Evolutionary conservation across 2,888 invertebrate genomes (phyloP).

Genomic region (Copidosoma aretas): DNA sequence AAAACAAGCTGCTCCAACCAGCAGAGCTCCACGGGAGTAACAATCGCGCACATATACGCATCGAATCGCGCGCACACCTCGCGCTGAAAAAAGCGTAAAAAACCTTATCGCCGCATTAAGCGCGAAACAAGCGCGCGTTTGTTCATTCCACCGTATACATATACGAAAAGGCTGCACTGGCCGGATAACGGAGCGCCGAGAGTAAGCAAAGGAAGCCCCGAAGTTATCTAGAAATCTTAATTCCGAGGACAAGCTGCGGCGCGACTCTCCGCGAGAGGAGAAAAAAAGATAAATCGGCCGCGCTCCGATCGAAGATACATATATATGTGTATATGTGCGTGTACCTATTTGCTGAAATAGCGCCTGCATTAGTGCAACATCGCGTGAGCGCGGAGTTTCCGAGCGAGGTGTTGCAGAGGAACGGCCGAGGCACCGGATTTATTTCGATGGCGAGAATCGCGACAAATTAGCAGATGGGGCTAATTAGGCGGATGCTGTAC

Average conservation of each 20-base stretch:
- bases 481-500: slow-evolving; percentile 39
- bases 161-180: not conserved
- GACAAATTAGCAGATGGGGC: slow-evolving; percentile 45
- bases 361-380: slow-evolving; percentile 43
- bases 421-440: slow-evolving; percentile 37
- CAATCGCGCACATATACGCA: too few relatives aligned
- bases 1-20: too few relatives aligned
- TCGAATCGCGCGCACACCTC: too few relatives aligned
- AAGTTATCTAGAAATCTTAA: slow-evolving; percentile 40
- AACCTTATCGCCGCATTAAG: slow-evolving; percentile 15
- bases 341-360: slow-evolving; percentile 41
- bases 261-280: too few relatives aligned
- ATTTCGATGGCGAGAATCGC: slow-evolving; percentile 34
- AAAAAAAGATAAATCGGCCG: slow-evolving; percentile 39
- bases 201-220: slow-evolving; percentile 25
- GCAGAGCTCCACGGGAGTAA: too few relatives aligned
- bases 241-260: slow-evolving; percentile 21
- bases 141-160: too few relatives aligned
- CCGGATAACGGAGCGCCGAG: slow-evolving; percentile 3
- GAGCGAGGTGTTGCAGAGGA: slow-evolving; percentile 7
- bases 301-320: too few relatives aligned
- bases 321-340: too few relatives aligned
- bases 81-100: not conserved
- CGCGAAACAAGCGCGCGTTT: not conserved
- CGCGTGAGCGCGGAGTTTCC: slow-evolving; percentile 9